Evolutionary conservation across 2,113 vertebrate genomes (phyloP).

Genomic region (Parotia lawesii): DNA sequence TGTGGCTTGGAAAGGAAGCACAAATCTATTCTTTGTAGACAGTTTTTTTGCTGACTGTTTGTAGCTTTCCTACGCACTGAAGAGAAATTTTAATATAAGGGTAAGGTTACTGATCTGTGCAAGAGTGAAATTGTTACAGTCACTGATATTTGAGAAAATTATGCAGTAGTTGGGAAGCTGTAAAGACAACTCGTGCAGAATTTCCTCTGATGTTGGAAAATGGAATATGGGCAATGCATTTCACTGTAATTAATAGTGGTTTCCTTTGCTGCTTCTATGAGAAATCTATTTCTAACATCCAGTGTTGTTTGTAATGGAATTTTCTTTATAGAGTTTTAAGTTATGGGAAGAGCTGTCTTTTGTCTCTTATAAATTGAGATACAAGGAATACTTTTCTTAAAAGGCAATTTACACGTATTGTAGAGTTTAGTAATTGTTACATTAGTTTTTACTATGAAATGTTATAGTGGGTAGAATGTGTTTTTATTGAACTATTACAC

Average conservation of each 20-base stretch:
- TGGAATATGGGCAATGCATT: neutral
- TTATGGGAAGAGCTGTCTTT: neutral
- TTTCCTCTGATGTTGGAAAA: neutral
- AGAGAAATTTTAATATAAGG: neutral
- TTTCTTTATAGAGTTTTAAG: neutral
- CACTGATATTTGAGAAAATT: neutral
- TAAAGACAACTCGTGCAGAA: neutral
- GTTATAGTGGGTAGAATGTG: neutral
- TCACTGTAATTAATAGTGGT: neutral
- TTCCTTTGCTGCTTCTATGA: neutral
- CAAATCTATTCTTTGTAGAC: neutral
- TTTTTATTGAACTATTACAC: neutral
- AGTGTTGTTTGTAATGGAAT: neutral
- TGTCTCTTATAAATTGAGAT: neutral
- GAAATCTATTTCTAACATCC: neutral
- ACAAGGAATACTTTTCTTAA: neutral
- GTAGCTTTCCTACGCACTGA: neutral
- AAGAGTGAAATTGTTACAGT: neutral
- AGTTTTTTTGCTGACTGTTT: conserved; percentile 12
- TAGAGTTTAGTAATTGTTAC: neutral
- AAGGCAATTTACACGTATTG: neutral
- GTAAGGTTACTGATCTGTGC: neutral
- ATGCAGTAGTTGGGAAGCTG: neutral
- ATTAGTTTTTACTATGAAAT: neutral
- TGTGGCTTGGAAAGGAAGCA: conserved; percentile 27